A percentile compares a stretch with the other conserved stretches of the same genome.
These are phyloP conservation scores for Anthonomus grandis DNA, from an alignment of 1,140 invertebrate species.

Conservation along the genomic window DNA sequence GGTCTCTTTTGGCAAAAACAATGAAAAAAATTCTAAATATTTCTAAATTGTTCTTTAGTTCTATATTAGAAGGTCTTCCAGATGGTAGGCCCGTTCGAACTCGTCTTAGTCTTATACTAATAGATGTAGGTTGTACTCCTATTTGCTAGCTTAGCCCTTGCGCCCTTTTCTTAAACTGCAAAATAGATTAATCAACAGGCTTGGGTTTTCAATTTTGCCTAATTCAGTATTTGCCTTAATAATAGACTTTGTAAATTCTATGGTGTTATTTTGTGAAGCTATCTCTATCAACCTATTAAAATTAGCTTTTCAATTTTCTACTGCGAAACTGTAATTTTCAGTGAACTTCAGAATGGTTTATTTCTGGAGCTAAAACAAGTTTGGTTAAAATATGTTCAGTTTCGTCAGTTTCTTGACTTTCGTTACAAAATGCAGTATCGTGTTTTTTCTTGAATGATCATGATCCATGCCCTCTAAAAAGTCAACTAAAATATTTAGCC, in stretches of 20 bases:
- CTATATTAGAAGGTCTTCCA: slow-evolving; percentile 1
- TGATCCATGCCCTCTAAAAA: slow-evolving; percentile 2
- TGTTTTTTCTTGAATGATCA: background rate
- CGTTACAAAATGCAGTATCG: slow-evolving; percentile 2
- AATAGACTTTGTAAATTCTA: slow-evolving; percentile 1
- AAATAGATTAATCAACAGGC: background rate
- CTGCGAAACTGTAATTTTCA: background rate
- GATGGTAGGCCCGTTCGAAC: slow-evolving; percentile 1
- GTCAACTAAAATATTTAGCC: background rate
- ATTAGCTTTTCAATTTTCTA: background rate
- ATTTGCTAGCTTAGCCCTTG: background rate
- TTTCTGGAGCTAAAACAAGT: background rate
- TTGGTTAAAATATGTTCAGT: slow-evolving; percentile 6
- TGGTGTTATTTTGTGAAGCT: background rate
- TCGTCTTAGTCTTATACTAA: slow-evolving; percentile 1
- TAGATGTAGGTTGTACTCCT: slow-evolving; percentile 2
- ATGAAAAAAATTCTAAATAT: too few relatives aligned
- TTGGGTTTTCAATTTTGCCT: background rate
- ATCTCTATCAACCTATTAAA: slow-evolving; percentile 1
- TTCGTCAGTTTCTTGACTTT: slow-evolving; percentile 1
- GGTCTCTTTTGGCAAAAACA: too few relatives aligned
- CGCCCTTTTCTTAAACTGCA: background rate
- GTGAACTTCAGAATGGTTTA: background rate
- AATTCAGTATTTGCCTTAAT: background rate
- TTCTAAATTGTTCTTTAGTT: background rate